Conservation (phyloP, 2,797 vertebrate species). For the Lagodon rhomboides region DNA sequence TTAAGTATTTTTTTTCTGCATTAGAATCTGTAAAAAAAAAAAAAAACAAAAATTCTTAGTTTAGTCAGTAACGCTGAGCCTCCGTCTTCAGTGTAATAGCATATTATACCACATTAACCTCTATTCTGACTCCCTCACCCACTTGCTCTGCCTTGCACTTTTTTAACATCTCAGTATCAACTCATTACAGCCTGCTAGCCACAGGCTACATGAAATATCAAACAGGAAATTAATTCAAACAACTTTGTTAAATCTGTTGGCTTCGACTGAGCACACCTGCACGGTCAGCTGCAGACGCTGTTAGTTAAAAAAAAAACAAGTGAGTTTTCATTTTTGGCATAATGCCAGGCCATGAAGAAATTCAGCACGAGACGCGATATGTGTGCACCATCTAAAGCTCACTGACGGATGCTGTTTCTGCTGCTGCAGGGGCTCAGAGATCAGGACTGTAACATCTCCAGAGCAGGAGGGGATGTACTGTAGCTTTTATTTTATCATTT, state of each 20-base stretch:
- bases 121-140: no score
- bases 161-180: neutral
- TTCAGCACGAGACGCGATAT: neutral
- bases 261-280: neutral
- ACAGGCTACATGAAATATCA: neutral
- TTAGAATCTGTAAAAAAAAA: no score
- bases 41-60: no score
- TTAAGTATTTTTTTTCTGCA: no score
- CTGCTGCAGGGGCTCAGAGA: neutral
- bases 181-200: neutral
- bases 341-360: neutral
- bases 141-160: no score
- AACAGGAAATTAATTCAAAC: neutral
- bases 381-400: neutral
- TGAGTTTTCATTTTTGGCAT: neutral
- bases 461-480: neutral
- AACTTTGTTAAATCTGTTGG: neutral
- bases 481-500: neutral
- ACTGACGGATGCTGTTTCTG: conserved; percentile 3
- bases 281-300: neutral
- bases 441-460: neutral
- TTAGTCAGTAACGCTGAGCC: no score
- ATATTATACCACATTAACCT: no score
- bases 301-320: neutral
- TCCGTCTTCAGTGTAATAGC: no score